A percentile compares a stretch with the other conserved stretches of the same genome.
Conservation (phyloP, 1,140 invertebrate species). For the Latrodectus geometricus region DNA sequence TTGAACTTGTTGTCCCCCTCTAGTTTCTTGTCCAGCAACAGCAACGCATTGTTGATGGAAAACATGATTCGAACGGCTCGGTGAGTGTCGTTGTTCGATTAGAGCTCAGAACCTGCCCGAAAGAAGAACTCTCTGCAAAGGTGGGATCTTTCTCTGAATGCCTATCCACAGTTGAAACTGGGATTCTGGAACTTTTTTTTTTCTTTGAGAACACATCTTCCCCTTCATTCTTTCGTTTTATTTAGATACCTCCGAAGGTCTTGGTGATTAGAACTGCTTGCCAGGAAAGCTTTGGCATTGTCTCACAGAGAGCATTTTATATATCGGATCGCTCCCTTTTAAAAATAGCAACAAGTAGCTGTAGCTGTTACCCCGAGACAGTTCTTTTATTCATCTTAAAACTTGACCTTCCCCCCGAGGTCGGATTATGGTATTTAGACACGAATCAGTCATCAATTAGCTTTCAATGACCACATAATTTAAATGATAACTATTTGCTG, state of each 20-base stretch:
- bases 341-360: constrained; percentile 55
- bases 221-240: constrained; percentile 54
- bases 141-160: neutral
- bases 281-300: constrained; percentile 54
- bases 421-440: neutral
- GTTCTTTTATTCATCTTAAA: too few species aligned
- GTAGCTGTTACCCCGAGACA: neutral
- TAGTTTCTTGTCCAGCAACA: constrained; percentile 77
- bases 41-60: constrained; percentile 35
- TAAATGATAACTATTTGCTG: too few species aligned
- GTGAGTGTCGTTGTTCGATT: neutral
- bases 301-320: constrained; percentile 47
- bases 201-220: constrained; percentile 7
- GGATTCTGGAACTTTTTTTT: constrained; percentile 27
- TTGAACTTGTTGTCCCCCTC: constrained; percentile 83
- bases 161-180: neutral
- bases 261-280: constrained; percentile 45
- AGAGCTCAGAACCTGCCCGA: neutral
- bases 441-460: too few species aligned
- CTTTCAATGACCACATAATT: too few species aligned
- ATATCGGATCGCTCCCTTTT: constrained; percentile 14
- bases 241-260: constrained; percentile 45
- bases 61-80: constrained; percentile 14
- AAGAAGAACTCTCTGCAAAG: neutral
- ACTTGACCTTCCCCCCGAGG: neutral